Evolutionary conservation across 1,140 invertebrate genomes (phyloP).

Genomic region (Tetranychus cinnabarinus): DNA sequence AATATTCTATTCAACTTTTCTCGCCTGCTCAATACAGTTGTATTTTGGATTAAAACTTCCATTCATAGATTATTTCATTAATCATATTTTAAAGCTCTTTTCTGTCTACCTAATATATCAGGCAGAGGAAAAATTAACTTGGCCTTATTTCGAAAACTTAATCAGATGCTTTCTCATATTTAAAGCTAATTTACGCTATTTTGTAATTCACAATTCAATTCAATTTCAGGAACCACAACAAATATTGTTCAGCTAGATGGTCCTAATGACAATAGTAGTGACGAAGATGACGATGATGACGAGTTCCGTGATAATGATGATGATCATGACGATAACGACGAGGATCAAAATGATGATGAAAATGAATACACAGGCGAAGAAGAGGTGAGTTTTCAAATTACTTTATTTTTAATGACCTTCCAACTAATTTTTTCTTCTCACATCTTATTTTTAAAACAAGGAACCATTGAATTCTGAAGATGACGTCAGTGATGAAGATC

Average conservation of each 20-base stretch:
- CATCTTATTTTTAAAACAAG: constrained; percentile 2
- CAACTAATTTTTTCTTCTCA: neutral
- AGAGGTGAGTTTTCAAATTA: constrained; percentile 35
- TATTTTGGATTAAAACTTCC: too few relatives aligned
- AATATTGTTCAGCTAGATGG: constrained; percentile 36
- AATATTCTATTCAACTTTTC: too few relatives aligned
- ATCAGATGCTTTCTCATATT: too few relatives aligned
- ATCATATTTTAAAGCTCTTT: too few relatives aligned
- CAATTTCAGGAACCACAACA: neutral
- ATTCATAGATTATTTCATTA: too few relatives aligned
- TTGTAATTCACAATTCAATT: too few relatives aligned
- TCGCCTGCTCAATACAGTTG: too few relatives aligned
- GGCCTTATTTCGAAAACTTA: too few relatives aligned
- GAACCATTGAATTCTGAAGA: constrained; percentile 27
- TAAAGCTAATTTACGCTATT: too few relatives aligned
- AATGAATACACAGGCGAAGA: constrained; percentile 56
- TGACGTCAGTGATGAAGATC: constrained; percentile 27
- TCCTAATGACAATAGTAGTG: constrained; percentile 28
- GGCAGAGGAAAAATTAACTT: too few relatives aligned
- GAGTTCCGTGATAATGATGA: constrained; percentile 40
- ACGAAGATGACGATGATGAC: constrained; percentile 39
- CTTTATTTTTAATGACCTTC: too few relatives aligned
- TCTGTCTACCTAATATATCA: too few relatives aligned
- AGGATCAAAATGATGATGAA: constrained; percentile 44
- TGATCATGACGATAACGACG: constrained; percentile 27